Evolutionary conservation across 2,113 vertebrate genomes (phyloP).

Genomic region (Embiotoca jacksoni): DNA sequence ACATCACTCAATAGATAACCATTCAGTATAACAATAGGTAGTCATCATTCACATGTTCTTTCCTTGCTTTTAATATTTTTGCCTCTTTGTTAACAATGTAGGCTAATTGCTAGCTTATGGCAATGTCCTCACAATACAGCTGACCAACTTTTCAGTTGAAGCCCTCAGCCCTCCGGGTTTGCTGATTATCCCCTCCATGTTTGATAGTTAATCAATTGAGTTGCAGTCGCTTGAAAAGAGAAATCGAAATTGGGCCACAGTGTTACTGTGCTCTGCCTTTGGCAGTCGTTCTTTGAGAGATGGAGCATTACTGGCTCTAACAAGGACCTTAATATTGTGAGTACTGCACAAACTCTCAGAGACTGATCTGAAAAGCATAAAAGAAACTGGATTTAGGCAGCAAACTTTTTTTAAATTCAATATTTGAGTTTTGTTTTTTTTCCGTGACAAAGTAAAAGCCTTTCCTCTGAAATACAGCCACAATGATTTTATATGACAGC

Average conservation of each 20-base stretch:
- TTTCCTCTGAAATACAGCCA: neutral
- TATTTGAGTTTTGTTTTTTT: no score
- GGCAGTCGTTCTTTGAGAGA: slow-evolving; percentile 48
- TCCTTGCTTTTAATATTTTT: neutral
- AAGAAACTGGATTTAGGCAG: neutral
- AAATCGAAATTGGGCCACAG: slow-evolving; percentile 68
- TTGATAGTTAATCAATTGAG: slow-evolving; percentile 78
- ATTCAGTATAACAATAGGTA: neutral
- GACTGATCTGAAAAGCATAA: neutral
- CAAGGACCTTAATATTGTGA: slow-evolving; percentile 32
- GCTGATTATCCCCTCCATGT: slow-evolving; percentile 72
- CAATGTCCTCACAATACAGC: slow-evolving; percentile 52
- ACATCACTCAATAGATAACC: neutral
- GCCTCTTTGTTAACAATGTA: slow-evolving; percentile 23
- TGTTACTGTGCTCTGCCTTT: slow-evolving; percentile 52
- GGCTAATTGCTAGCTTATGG: slow-evolving; percentile 10
- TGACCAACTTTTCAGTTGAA: slow-evolving; percentile 64
- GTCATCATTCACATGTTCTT: slow-evolving; percentile 8
- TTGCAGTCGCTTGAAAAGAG: slow-evolving; percentile 66
- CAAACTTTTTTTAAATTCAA: neutral
- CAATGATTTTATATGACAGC: neutral
- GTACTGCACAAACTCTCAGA: neutral
- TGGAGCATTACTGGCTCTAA: slow-evolving; percentile 30
- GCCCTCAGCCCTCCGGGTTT: slow-evolving; percentile 49
- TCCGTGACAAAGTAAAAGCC: neutral